These are phyloP conservation scores for Parapristionchus giblindavisi DNA, from an alignment of 2,888 invertebrate species.

Conservation along the genomic window DNA sequence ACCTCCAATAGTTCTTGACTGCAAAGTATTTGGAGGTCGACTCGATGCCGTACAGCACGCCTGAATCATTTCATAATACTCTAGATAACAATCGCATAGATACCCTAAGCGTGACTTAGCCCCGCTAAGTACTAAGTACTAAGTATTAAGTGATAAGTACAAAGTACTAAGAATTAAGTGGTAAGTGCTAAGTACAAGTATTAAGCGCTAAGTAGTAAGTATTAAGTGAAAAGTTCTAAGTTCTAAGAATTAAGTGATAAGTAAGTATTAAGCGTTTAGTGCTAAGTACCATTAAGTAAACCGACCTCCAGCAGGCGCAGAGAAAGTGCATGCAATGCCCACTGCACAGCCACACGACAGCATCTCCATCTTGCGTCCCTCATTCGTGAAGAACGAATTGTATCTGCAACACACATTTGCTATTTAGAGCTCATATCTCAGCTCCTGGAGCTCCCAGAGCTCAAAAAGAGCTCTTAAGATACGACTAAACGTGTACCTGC, in stretches of 20 bases:
- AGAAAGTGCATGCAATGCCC: constrained; percentile 91
- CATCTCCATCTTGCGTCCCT: constrained; percentile 87
- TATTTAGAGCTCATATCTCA: background rate
- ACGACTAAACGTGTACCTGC: constrained; percentile 17
- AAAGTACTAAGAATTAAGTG: too few species aligned
- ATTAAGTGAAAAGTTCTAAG: too few species aligned
- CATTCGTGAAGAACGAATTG: constrained; percentile 61
- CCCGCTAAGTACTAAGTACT: too few species aligned
- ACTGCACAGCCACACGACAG: constrained; percentile 95
- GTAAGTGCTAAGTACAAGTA: too few species aligned
- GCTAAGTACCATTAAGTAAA: too few species aligned
- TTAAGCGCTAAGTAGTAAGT: too few species aligned
- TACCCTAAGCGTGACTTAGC: too few species aligned
- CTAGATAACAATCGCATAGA: background rate
- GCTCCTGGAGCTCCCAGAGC: background rate
- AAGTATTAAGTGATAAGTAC: too few species aligned
- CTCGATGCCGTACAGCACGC: constrained; percentile 89
- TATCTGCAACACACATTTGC: constrained; percentile 34
- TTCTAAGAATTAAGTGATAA: too few species aligned
- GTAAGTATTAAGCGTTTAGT: too few species aligned
- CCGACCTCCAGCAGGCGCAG: constrained; percentile 75
- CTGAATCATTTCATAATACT: constrained; percentile 32
- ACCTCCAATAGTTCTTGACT: constrained; percentile 93
- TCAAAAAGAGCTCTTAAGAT: background rate
- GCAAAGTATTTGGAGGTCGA: constrained; percentile 98